Base-by-base conservation (phyloP, 1,140 invertebrate genomes). In the Lanistes nyassanus region DNA sequence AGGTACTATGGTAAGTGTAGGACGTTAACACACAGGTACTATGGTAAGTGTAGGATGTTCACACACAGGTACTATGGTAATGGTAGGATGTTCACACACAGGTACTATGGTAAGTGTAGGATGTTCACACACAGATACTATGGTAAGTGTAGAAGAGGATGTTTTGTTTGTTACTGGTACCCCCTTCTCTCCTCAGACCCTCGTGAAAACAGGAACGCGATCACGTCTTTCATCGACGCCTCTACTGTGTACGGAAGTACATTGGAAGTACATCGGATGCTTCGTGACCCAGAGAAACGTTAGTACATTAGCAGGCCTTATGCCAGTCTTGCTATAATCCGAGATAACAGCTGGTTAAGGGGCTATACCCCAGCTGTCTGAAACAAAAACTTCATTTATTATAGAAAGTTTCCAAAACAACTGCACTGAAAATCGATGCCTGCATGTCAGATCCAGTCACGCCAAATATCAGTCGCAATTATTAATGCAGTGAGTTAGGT, bases 181-280 rank as follows among this genome's bases (percentile, higher is more conserved):
- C 51, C n/a, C 21, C 6, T 58, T 36, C 64, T 19, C 36, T 68
- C 98, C 79, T 95, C 96, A 90, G 91, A 93, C 11, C 94, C 78
- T 36, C 86, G 92, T 70, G 91, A 93, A 76, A 86, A 96, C 92
- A 79, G 96, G 29, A 94, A 94, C 7, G 92, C 92, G 26, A 93
- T 97, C 0, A 96, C 95, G 19, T 92, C 94, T 3, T 97, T 91
- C 83, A 89, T 97, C 90, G 96, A 98, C 84, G 90, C 94, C 21
- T 97, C 95, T 0, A 89, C 94, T 60, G 93, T 96, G 13, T 97
- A 97, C 82, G 34, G 92, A 0, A 60, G 56, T 60, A 60, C 56
- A 60, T 31, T 4, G 23, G 56, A 60, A 3, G n/a, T 19, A 60
- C 56, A 26, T 16, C 39, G 31, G 0, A n/a, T 21, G 13, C 26